Evolutionary conservation across 2,888 invertebrate species (phyloP).

Genomic region (Candidula unifasciata): DNA sequence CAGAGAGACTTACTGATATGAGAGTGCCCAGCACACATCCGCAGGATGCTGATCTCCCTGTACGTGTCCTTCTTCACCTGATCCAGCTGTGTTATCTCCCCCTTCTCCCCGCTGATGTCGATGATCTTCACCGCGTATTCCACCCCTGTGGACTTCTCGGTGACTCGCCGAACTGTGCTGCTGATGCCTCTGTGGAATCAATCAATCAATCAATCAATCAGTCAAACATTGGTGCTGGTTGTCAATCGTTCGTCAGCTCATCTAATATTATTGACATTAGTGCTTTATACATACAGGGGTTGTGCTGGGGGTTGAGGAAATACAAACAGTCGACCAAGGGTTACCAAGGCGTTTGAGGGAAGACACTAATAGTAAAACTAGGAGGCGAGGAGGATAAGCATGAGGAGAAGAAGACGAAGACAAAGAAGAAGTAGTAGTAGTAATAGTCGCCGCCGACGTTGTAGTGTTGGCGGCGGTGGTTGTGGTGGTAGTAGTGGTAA

Average conservation of each 20-base stretch:
- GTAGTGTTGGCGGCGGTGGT: no score
- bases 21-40: constrained; percentile 95
- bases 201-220: background rate
- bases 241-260: background rate
- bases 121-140: constrained; percentile 99
- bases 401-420: no score
- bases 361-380: no score
- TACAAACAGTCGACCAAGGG: no score
- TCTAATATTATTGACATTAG: background rate
- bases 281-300: background rate
- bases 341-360: no score
- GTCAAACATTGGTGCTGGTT: background rate
- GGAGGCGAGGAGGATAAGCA: no score
- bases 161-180: constrained; percentile 96
- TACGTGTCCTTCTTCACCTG: constrained; percentile 90
- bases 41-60: constrained; percentile 94
- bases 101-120: constrained; percentile 87
- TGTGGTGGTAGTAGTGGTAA: no score
- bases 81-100: constrained; percentile 80
- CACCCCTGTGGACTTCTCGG: constrained; percentile 95
- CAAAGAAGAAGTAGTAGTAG: no score
- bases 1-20: constrained; percentile 89
- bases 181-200: constrained; percentile 88
- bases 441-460: no score
- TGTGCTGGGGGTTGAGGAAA: background rate